These are phyloP conservation scores for Cactoblastis cactorum DNA, from an alignment of 2,888 invertebrate genomes.

Conservation along the genomic window DNA sequence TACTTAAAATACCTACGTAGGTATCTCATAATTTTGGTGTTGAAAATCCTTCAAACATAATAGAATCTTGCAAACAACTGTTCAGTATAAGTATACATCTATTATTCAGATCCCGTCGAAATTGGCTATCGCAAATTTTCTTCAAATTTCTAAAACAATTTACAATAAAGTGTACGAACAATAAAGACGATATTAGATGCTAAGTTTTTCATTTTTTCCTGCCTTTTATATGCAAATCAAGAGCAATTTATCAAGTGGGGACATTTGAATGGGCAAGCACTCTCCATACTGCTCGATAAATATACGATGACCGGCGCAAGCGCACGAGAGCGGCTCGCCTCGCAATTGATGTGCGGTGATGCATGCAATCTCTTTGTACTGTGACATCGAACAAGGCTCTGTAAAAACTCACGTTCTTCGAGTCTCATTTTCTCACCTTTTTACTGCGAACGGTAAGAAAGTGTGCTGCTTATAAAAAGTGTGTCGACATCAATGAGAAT, in stretches of 20 bases:
- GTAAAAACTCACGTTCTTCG: constrained; percentile 10
- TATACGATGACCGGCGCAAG: constrained; percentile 38
- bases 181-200: constrained; percentile 50
- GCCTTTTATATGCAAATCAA: constrained; percentile 67
- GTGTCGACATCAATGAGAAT: neutral
- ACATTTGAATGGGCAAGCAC: constrained; percentile 62
- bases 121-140: neutral
- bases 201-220: constrained; percentile 45
- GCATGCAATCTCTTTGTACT: constrained; percentile 32
- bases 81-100: too few relatives aligned
- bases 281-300: constrained; percentile 45
- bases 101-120: too few relatives aligned
- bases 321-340: constrained; percentile 21
- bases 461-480: neutral
- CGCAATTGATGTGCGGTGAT: constrained; percentile 36
- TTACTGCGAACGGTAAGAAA: neutral
- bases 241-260: constrained; percentile 65
- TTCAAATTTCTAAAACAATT: constrained; percentile 20
- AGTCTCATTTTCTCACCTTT: constrained; percentile 9
- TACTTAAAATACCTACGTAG: too few relatives aligned
- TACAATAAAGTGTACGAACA: constrained; percentile 34
- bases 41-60: too few relatives aligned
- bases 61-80: too few relatives aligned
- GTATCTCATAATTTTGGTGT: too few relatives aligned
- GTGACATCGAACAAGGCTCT: constrained; percentile 31